Conservation (phyloP, 2,888 invertebrate genomes). For the Mimachlamys varia region DNA sequence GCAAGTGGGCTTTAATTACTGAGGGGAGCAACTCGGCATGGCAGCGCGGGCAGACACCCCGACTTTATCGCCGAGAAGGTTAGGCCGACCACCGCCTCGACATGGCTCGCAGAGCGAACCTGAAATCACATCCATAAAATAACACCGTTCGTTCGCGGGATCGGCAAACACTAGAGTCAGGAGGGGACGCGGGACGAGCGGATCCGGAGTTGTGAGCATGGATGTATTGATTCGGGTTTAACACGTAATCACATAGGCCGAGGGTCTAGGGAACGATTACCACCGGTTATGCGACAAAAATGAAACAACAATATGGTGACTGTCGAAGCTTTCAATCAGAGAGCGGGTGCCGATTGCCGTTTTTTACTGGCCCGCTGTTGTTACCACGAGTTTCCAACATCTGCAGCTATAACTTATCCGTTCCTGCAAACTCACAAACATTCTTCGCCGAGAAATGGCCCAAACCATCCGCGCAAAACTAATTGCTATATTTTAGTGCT, state of each 20-base stretch:
- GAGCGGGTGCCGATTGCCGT: slow-evolving; percentile 13
- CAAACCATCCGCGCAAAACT: not conserved
- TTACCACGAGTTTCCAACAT: not conserved
- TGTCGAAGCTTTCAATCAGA: slow-evolving; percentile 29
- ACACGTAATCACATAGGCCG: slow-evolving; percentile 30
- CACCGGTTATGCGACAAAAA: slow-evolving; percentile 27
- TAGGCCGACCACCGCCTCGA: not conserved
- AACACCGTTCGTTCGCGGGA: not conserved
- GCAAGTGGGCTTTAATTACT: not conserved
- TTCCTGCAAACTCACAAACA: not conserved
- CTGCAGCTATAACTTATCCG: not conserved
- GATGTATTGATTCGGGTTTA: slow-evolving; percentile 15
- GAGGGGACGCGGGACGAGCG: not conserved
- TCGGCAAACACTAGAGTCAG: not conserved
- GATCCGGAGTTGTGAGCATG: slow-evolving; percentile 6
- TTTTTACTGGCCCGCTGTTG: not conserved
- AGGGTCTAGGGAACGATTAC: slow-evolving; percentile 32
- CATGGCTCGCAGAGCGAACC: not conserved
- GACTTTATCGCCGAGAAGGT: not conserved
- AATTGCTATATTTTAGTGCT: not conserved
- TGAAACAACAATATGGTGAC: slow-evolving; percentile 36
- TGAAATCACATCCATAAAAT: slow-evolving; percentile 6
- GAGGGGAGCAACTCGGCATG: not conserved
- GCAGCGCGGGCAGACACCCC: not conserved
- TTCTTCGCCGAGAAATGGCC: not conserved